A percentile compares a stretch with the other conserved stretches of the same genome.
These are phyloP conservation scores for Hozukius guyotensis DNA, from an alignment of 2,797 vertebrate species.

Conservation along the genomic window DNA sequence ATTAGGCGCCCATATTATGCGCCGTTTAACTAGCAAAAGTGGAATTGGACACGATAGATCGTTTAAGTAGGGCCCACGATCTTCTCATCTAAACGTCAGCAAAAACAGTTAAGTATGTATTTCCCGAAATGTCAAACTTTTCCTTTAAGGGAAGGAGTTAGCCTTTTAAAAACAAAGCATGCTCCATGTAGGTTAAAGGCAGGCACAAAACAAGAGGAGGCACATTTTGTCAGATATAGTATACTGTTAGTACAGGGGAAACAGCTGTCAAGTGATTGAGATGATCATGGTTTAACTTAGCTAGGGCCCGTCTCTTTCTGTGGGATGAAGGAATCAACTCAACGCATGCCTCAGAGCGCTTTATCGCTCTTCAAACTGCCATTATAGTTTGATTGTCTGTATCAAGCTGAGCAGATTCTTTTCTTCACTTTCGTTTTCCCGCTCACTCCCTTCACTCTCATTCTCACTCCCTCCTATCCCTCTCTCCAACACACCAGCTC, in stretches of 20 bases:
- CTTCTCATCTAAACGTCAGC: not conserved
- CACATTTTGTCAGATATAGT: constrained; percentile 3
- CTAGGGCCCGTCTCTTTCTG: constrained; percentile 32
- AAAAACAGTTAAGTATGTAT: too few species aligned
- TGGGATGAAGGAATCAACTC: constrained; percentile 65
- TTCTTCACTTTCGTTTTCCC: constrained; percentile 36
- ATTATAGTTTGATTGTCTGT: constrained; percentile 84
- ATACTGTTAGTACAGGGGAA: not conserved
- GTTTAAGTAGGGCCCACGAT: not conserved
- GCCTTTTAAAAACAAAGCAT: not conserved
- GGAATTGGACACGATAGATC: not conserved
- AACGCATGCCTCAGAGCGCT: constrained; percentile 72
- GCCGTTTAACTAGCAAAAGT: not conserved
- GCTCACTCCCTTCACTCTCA: constrained; percentile 54
- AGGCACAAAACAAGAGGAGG: constrained; percentile 1
- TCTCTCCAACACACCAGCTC: constrained; percentile 32
- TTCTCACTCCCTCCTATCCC: constrained; percentile 44
- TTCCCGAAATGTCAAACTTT: not conserved
- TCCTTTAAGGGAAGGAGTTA: not conserved
- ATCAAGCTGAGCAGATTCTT: constrained; percentile 77
- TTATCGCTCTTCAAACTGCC: constrained; percentile 74
- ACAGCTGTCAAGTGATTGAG: constrained; percentile 30
- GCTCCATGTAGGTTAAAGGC: not conserved
- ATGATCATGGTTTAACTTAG: constrained; percentile 51
- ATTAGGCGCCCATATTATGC: too few species aligned